Evolutionary conservation across 2,113 vertebrate species (phyloP).

Genomic region (Tetraodon nigroviridis): DNA sequence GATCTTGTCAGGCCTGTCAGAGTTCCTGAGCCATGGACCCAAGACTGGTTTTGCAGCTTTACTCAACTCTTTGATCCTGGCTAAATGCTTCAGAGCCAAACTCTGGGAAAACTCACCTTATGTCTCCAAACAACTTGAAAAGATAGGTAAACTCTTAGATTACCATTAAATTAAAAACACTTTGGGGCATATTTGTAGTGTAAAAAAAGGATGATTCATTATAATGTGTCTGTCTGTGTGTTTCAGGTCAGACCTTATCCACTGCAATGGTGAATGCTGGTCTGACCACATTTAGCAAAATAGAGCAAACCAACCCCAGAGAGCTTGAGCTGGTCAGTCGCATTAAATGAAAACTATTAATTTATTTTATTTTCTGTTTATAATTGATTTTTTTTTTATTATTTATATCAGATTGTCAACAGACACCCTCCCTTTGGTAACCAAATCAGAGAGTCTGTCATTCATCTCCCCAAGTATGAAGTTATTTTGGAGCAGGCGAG

Average conservation of each 20-base stretch:
- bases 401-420: conserved; percentile 86
- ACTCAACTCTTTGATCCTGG: conserved; percentile 85
- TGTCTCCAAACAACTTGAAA: conserved; percentile 93
- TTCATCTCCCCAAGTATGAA: conserved; percentile 88
- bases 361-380: background rate
- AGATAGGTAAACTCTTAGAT: conserved; percentile 80
- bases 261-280: conserved; percentile 93
- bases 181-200: background rate
- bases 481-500: conserved; percentile 86
- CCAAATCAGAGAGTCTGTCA: conserved; percentile 90
- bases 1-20: conserved; percentile 80
- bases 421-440: conserved; percentile 97
- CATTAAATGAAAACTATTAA: no score
- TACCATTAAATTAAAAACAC: background rate
- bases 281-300: conserved; percentile 91
- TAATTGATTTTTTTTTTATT: background rate
- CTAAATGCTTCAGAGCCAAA: conserved; percentile 91
- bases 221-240: conserved; percentile 1
- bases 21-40: conserved; percentile 81
- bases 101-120: conserved; percentile 94
- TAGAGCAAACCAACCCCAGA: conserved; percentile 87
- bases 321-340: conserved; percentile 89
- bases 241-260: conserved; percentile 85
- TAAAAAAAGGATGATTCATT: background rate
- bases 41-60: conserved; percentile 78